phyloP scores from a whole-genome alignment of 2,888 invertebrate genomes.

The Lepas anatifera region DNA sequence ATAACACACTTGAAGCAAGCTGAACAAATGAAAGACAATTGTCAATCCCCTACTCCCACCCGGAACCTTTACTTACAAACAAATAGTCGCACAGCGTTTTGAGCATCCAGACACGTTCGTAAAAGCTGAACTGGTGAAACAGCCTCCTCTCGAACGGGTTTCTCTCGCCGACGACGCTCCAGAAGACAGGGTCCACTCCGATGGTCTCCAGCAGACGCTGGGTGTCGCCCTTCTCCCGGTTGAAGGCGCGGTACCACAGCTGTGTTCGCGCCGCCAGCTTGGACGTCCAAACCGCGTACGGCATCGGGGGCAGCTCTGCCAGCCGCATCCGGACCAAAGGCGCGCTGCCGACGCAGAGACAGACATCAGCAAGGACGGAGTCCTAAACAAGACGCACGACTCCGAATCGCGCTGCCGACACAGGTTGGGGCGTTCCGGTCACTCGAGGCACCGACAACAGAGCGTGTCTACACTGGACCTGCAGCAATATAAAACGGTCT shows the following conservation, averaged over 20 bases:
- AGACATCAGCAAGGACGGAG: no score
- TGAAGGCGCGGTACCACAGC: constrained; percentile 42
- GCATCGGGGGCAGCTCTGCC: constrained; percentile 42
- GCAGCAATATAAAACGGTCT: no score
- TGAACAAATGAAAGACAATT: no score
- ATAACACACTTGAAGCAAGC: no score
- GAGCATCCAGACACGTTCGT: constrained; percentile 43
- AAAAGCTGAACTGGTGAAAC: constrained; percentile 41
- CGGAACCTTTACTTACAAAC: constrained; percentile 34
- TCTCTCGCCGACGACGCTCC: constrained; percentile 39
- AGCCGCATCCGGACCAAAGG: constrained; percentile 34
- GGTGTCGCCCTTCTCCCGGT: constrained; percentile 33
- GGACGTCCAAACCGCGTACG: constrained; percentile 44
- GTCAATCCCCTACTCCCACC: no score
- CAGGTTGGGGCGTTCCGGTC: no score
- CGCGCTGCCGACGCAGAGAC: constrained; percentile 30
- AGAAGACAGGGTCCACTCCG: constrained; percentile 46
- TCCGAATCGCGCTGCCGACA: no score
- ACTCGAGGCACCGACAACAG: no score
- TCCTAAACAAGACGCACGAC: no score
- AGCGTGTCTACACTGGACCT: no score
- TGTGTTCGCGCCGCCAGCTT: constrained; percentile 38
- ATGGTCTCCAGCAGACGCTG: constrained; percentile 36
- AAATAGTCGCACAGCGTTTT: constrained; percentile 44
- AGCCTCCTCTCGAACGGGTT: constrained; percentile 38